Base-by-base conservation (phyloP, 2,797 vertebrate genomes). In the Anomalospiza imberbis region DNA sequence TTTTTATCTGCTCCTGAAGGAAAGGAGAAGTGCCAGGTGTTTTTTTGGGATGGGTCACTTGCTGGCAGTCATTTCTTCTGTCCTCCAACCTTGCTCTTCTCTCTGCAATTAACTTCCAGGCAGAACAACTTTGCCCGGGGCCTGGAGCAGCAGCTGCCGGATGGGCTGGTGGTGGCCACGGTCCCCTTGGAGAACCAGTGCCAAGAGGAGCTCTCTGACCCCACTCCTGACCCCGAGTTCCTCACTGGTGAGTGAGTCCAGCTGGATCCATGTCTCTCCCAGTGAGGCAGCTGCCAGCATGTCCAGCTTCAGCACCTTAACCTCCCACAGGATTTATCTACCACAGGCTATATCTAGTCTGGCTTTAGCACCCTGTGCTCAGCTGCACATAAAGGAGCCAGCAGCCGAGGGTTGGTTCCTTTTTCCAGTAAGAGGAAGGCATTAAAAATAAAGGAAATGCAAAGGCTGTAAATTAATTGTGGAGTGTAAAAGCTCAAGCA, bases 81-180 rank as follows among this genome's bases (percentile, higher is more conserved):
- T 73, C 47, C 24, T 71, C 29, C 32, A 60, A 1, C 63, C 28
- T 32, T 53, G 13, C 47, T 34, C 28, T 88, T 44, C 34, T 82
- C 81, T 89, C 48, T 83, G 63, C 40, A 38, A 72, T 91, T 95
- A 26, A 54, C 60, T 97, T 97, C 58, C 96, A 99, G 99, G 97
- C 99, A 99, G 98, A 99, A 99, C 98, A 99, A 99, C 97, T 99
- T 99, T 98, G 99, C 99, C 94, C 98, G 99, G 40, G 99, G 99
- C 94, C 98, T 99, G 86, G 99, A 99, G 88, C 99, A 99, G 97
- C 99, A 99, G 96, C 98, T 99, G 88, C 99, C 99, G 0, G 99
- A 99, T 92, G 99, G 99, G 79, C 98, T 99, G 97, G 98, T 99
- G 94, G 98, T 99, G 94, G 99, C 99, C 51, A 99, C 99, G 0